phyloP scores from a whole-genome alignment of 1,140 invertebrate species.

The Dreissena rostriformis region DNA sequence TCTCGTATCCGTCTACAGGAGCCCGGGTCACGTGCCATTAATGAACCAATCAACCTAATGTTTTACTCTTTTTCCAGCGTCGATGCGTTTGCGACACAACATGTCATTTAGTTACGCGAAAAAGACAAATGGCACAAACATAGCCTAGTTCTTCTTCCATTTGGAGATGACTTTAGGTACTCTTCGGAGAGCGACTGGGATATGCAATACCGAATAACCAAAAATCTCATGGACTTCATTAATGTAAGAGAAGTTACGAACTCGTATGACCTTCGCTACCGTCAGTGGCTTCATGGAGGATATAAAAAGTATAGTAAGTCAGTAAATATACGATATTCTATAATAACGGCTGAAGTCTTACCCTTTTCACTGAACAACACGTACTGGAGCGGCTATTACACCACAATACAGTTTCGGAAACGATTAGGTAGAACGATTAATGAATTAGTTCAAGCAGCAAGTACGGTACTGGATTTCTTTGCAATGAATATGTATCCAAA shows the following conservation, averaged over 20 bases:
- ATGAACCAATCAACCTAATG: not conserved
- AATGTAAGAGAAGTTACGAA: constrained; percentile 7
- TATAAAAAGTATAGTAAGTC: not conserved
- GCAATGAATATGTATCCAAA: not conserved
- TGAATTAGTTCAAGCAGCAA: constrained; percentile 9
- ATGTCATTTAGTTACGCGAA: constrained; percentile 3
- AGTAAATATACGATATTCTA: not conserved
- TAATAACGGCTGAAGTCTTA: not conserved
- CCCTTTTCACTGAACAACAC: not conserved
- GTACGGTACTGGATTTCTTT: not conserved
- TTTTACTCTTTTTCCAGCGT: constrained; percentile 2
- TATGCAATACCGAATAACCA: not conserved
- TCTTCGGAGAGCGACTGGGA: constrained; percentile 1
- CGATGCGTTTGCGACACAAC: constrained; percentile 1
- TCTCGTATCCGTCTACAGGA: not conserved
- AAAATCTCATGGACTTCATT: constrained; percentile 17
- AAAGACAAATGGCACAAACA: constrained; percentile 1
- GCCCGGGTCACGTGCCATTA: not conserved
- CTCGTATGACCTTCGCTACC: not conserved
- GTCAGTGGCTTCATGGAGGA: not conserved
- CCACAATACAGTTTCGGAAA: constrained; percentile 14
- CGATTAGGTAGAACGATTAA: constrained; percentile 1
- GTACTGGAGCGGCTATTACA: constrained; percentile 27
- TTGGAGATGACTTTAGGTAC: constrained; percentile 21
- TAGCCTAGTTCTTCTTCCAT: constrained; percentile 5